These are phyloP conservation scores for Sebastes steindachneri DNA, from an alignment of 2,797 vertebrate genomes.

Conservation along the genomic window DNA sequence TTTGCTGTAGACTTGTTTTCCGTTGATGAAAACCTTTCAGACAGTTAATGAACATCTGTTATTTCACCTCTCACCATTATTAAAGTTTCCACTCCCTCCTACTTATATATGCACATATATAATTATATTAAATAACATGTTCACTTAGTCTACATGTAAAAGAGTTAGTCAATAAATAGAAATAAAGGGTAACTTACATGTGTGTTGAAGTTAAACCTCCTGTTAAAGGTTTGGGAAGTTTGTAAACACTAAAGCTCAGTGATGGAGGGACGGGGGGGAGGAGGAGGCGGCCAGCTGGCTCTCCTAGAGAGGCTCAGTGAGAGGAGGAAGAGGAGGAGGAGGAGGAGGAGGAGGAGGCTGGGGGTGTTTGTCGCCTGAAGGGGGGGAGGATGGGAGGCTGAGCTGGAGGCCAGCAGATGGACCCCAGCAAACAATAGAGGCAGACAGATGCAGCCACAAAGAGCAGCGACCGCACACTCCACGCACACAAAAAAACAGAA, in stretches of 20 bases:
- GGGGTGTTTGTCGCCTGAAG: background rate
- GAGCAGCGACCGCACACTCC: constrained; percentile 23
- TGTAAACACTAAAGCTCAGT: background rate
- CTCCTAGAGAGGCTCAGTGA: constrained; percentile 36
- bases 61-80: too few relatives aligned
- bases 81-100: too few relatives aligned
- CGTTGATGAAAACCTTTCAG: too few relatives aligned
- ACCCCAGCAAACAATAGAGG: constrained; percentile 75
- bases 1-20: too few relatives aligned
- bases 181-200: too few relatives aligned
- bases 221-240: background rate
- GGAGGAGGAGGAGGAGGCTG: background rate
- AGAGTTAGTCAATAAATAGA: too few relatives aligned
- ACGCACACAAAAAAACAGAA: too few relatives aligned
- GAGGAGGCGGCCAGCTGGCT: constrained; percentile 68
- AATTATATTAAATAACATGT: too few relatives aligned
- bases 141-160: too few relatives aligned
- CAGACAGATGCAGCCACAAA: constrained; percentile 82
- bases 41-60: too few relatives aligned
- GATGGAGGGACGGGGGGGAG: background rate
- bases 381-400: too few relatives aligned
- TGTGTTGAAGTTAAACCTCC: background rate
- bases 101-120: too few relatives aligned
- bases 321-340: constrained; percentile 1
- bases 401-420: constrained; percentile 79